Percentiles rank a stretch among this genome's conserved stretches.
Evolutionary conservation across 2,888 invertebrate genomes (phyloP).

Genomic region (Stenichneumon culpator): DNA sequence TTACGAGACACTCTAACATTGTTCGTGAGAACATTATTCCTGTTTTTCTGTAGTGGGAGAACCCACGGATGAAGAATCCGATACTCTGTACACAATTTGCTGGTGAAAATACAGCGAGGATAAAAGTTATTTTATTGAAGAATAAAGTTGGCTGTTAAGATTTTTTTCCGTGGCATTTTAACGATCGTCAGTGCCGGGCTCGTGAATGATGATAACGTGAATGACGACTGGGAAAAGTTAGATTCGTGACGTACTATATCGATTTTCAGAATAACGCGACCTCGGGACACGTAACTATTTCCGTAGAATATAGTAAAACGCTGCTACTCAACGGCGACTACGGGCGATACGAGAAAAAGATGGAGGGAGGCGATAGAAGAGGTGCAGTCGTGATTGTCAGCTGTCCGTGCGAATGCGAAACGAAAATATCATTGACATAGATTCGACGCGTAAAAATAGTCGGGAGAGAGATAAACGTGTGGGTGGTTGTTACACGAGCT

Average conservation of each 20-base stretch:
- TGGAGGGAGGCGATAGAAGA: not conserved
- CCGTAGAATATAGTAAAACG: constrained; percentile 33
- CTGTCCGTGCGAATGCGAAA: constrained; percentile 79
- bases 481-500: constrained; percentile 48
- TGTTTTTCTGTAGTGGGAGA: no score
- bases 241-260: constrained; percentile 15
- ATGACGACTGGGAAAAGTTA: not conserved
- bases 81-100: not conserved
- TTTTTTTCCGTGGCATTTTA: not conserved
- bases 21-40: no score
- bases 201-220: constrained; percentile 10
- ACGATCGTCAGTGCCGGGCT: not conserved
- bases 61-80: no score
- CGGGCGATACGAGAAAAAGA: constrained; percentile 43
- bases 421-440: constrained; percentile 82
- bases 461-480: constrained; percentile 61
- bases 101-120: not conserved
- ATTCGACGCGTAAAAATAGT: constrained; percentile 77
- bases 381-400: constrained; percentile 77
- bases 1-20: no score
- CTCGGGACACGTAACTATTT: constrained; percentile 61
- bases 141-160: not conserved
- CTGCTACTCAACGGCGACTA: constrained; percentile 18
- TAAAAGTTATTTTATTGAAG: not conserved
- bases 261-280: constrained; percentile 52